These are phyloP conservation scores for Myioborus miniatus DNA, from an alignment of 2,797 vertebrate species.

Conservation along the genomic window DNA sequence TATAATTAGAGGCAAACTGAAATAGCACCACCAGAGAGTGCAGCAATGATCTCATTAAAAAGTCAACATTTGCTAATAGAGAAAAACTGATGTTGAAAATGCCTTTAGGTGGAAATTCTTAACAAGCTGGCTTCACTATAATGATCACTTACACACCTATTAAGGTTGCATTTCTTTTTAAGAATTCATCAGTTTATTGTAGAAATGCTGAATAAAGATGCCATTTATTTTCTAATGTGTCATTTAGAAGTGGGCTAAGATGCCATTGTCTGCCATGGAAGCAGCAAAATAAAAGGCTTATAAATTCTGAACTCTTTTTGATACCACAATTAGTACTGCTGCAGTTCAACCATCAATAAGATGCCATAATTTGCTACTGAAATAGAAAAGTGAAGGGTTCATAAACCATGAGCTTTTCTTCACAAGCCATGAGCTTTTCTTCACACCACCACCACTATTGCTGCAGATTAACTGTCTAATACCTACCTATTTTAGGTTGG, in stretches of 20 bases:
- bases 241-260: neutral
- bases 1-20: neutral
- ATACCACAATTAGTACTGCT: neutral
- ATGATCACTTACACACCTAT: neutral
- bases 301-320: neutral
- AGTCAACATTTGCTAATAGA: neutral
- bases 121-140: neutral
- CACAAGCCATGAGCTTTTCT: neutral
- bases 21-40: neutral
- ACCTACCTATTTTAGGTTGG: neutral
- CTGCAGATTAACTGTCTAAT: neutral
- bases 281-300: neutral
- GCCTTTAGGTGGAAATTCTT: neutral
- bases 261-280: neutral
- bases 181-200: neutral
- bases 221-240: neutral
- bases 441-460: neutral
- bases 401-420: neutral
- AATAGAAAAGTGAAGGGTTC: neutral
- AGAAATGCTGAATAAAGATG: neutral
- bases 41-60: neutral
- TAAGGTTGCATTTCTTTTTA: neutral
- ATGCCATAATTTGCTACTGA: neutral
- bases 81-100: slow-evolving; percentile 2
- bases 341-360: neutral